phyloP scores from a whole-genome alignment of 1,140 invertebrate genomes.

The Drosophila trapezifrons region DNA sequence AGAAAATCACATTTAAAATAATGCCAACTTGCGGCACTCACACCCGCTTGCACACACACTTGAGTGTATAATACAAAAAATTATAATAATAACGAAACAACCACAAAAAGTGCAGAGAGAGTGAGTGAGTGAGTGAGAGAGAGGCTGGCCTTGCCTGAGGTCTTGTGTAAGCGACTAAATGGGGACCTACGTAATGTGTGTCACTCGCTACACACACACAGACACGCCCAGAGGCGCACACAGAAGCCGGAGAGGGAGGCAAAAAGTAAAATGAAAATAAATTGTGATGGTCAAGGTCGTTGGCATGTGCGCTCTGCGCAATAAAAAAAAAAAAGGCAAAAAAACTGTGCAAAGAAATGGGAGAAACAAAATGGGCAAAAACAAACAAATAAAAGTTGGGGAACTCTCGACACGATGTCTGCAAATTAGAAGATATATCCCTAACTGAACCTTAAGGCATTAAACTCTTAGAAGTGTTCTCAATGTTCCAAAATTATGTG shows the following conservation, averaged over 20 bases:
- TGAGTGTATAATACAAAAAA: conserved; percentile 12
- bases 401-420: conserved; percentile 33
- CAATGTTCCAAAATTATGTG: too few species aligned
- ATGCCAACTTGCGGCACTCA: background rate
- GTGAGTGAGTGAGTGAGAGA: conserved; percentile 1
- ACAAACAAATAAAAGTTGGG: conserved; percentile 58
- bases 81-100: conserved; percentile 39
- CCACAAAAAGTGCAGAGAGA: conserved; percentile 2
- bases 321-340: conserved; percentile 42
- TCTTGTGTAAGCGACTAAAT: conserved; percentile 62
- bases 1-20: conserved; percentile 32
- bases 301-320: conserved; percentile 72
- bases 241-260: conserved; percentile 44
- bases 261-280: conserved; percentile 82
- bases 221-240: conserved; percentile 38
- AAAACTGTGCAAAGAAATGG: conserved; percentile 26
- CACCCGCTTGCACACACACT: background rate
- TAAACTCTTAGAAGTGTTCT: too few species aligned
- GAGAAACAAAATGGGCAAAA: conserved; percentile 52
- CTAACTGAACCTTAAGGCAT: too few species aligned
- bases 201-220: conserved; percentile 56
- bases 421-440: conserved; percentile 15
- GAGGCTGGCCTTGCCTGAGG: conserved; percentile 46
- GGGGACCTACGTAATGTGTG: conserved; percentile 66
- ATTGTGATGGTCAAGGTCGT: conserved; percentile 84